Conservation (phyloP, 2,888 invertebrate species). For the Isotomurus palustris region DNA sequence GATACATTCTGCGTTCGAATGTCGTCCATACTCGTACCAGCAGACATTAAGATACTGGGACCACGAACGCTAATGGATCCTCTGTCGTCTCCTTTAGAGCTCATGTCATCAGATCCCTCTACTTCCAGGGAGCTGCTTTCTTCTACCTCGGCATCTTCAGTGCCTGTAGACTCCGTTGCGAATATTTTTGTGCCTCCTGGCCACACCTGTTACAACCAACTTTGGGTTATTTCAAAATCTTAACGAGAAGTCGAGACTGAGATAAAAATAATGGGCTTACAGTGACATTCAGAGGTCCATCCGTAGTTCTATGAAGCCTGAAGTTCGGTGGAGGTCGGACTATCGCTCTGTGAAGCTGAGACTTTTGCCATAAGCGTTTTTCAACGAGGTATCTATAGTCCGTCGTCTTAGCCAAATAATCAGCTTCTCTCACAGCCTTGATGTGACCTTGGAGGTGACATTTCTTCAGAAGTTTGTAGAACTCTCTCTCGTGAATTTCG, state of each 20-base stretch:
- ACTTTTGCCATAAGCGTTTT: slow-evolving; percentile 37
- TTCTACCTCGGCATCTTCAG: neutral
- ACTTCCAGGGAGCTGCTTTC: neutral
- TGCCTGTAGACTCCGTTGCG: slow-evolving; percentile 10
- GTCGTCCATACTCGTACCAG: no score
- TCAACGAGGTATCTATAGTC: slow-evolving; percentile 38
- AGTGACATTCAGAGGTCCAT: slow-evolving; percentile 29
- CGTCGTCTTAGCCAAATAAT: slow-evolving; percentile 27
- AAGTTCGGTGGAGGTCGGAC: slow-evolving; percentile 2
- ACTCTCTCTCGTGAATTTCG: slow-evolving; percentile 33
- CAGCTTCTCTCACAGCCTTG: slow-evolving; percentile 26
- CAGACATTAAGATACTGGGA: neutral
- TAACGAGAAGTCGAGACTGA: no score
- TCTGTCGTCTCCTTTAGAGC: neutral
- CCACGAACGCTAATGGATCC: neutral
- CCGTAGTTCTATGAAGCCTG: slow-evolving; percentile 26
- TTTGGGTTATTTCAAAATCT: neutral
- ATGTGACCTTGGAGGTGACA: slow-evolving; percentile 43
- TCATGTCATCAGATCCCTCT: neutral
- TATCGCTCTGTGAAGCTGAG: slow-evolving; percentile 12
- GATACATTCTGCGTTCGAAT: neutral
- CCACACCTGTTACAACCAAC: slow-evolving; percentile 11
- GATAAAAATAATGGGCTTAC: slow-evolving; percentile 13
- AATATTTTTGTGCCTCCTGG: slow-evolving; percentile 5
- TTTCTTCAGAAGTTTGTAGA: slow-evolving; percentile 33